Evolutionary conservation across 2,888 invertebrate genomes (phyloP).

Genomic region (Acleris sparsana): DNA sequence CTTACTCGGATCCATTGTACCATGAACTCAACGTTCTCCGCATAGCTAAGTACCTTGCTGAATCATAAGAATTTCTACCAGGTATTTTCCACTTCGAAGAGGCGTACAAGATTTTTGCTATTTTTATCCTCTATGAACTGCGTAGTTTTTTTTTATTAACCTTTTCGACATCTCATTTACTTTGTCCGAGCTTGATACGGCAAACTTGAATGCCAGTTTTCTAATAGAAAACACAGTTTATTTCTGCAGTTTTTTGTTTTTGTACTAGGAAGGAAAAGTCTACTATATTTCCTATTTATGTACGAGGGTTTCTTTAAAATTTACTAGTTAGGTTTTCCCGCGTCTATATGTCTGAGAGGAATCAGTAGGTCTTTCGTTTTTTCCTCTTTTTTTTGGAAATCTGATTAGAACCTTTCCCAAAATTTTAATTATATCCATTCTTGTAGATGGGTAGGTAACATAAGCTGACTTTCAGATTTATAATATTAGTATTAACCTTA

Average conservation of each 20-base stretch:
- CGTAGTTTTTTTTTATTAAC: slow-evolving; percentile 18
- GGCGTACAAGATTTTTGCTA: not conserved
- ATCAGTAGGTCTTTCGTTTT: no score
- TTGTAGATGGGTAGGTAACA: no score
- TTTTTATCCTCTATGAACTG: slow-evolving; percentile 12
- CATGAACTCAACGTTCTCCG: not conserved
- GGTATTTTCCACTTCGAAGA: not conserved
- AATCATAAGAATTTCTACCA: not conserved
- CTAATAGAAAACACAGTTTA: slow-evolving; percentile 8
- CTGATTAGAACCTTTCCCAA: no score
- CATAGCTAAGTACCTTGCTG: not conserved
- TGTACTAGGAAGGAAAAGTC: not conserved
- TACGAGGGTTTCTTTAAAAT: no score
- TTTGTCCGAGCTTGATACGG: slow-evolving; percentile 5
- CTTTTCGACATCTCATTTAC: slow-evolving; percentile 24
- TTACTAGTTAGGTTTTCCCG: no score
- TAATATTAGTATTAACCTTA: no score
- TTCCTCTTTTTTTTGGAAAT: no score
- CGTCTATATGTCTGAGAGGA: no score
- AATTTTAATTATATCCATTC: no score
- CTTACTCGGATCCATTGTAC: not conserved
- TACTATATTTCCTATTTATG: no score
- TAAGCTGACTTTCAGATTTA: no score
- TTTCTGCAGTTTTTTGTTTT: slow-evolving; percentile 7
- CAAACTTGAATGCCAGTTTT: slow-evolving; percentile 21